These are phyloP conservation scores for Luehdorfia chinensis DNA, from an alignment of 1,140 invertebrate species.

Conservation along the genomic window DNA sequence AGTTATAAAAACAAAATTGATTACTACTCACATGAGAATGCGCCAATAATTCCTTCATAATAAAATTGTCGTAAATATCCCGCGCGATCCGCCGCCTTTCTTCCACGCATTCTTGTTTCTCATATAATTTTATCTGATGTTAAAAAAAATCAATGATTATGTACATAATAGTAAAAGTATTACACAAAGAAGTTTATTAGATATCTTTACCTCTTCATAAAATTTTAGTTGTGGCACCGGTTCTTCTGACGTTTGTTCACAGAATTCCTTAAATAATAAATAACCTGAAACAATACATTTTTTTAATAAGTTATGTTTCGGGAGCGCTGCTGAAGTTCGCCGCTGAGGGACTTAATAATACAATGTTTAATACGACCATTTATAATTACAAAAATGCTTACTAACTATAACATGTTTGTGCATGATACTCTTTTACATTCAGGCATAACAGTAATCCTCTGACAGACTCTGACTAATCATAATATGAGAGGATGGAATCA, in stretches of 20 bases:
- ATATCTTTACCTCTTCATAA: slow-evolving; percentile 95
- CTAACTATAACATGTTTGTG: no score
- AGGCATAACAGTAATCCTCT: no score
- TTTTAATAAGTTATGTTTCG: no score
- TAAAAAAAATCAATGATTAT: slow-evolving; percentile 20
- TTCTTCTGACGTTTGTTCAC: slow-evolving; percentile 97
- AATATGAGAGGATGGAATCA: no score
- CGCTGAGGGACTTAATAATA: no score
- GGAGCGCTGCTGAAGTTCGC: no score
- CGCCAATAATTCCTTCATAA: slow-evolving; percentile 99
- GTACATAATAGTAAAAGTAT: not conserved
- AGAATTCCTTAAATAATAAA: slow-evolving; percentile 99
- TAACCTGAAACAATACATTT: slow-evolving; percentile 93
- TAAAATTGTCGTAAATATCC: slow-evolving; percentile 99
- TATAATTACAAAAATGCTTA: no score
- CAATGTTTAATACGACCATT: no score
- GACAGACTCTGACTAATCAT: no score
- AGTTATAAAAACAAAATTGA: slow-evolving; percentile 19
- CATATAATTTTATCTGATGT: slow-evolving; percentile 97
- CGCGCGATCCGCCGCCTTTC: slow-evolving; percentile 95
- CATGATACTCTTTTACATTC: no score
- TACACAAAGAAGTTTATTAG: not conserved
- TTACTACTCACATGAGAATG: slow-evolving; percentile 94
- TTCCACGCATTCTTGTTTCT: slow-evolving; percentile 98
- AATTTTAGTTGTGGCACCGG: slow-evolving; percentile 98